Evolutionary conservation across 2,797 vertebrate genomes (phyloP).

Genomic region (Prionace glauca): DNA sequence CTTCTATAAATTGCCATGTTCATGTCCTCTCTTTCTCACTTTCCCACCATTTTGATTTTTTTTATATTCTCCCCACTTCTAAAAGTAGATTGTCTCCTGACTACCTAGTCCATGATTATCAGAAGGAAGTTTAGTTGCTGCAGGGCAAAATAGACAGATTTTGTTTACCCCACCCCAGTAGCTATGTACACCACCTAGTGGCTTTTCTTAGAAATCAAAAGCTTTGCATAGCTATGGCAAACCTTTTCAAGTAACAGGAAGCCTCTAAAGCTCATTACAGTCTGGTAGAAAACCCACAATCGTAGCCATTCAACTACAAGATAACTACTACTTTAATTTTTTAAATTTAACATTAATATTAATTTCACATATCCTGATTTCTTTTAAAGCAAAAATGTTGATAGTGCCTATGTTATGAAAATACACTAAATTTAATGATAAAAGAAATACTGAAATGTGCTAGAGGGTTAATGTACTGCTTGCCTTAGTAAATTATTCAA

Average conservation of each 20-base stretch:
- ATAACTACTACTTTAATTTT: background rate
- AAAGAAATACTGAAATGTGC: background rate
- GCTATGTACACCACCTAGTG: conserved; percentile 11
- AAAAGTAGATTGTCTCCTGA: background rate
- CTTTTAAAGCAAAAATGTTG: background rate
- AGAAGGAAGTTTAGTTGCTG: background rate
- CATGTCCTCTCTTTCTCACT: background rate
- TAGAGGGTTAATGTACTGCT: background rate
- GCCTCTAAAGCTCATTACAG: background rate
- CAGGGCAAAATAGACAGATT: background rate
- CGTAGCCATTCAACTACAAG: background rate
- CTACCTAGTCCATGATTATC: background rate
- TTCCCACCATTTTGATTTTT: background rate
- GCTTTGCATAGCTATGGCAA: background rate
- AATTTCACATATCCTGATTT: background rate
- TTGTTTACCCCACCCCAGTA: background rate
- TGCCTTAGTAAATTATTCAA: background rate
- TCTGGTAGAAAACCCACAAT: background rate
- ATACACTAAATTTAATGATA: background rate
- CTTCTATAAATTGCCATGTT: background rate
- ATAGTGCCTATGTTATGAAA: background rate
- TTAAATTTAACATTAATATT: background rate
- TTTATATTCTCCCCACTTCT: background rate
- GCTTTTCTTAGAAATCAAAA: background rate
- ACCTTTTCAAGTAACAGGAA: background rate